Percentiles rank a stretch among this genome's conserved stretches.
Evolutionary conservation across 2,888 invertebrate species (phyloP).

Genomic region (Heliconius aoede): DNA sequence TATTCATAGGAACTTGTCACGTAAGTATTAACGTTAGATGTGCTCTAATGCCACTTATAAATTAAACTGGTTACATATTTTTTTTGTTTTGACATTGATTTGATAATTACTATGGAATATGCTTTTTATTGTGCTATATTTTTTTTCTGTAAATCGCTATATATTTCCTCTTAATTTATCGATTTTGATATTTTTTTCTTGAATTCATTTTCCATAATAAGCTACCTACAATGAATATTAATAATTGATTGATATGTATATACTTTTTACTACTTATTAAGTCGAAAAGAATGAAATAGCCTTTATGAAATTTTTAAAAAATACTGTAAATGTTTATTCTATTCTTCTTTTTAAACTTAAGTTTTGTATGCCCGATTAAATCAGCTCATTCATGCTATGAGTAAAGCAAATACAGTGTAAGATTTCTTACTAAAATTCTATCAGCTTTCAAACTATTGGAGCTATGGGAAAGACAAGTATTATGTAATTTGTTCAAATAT

Average conservation of each 20-base stretch:
- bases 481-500: slow-evolving; percentile 37
- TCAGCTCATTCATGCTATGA: not conserved
- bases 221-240: too few species aligned
- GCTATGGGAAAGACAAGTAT: slow-evolving; percentile 3
- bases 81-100: not conserved
- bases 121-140: too few species aligned
- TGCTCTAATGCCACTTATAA: slow-evolving; percentile 11
- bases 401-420: not conserved
- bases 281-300: too few species aligned
- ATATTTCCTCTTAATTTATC: too few species aligned
- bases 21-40: too few species aligned
- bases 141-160: too few species aligned
- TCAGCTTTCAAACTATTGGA: not conserved
- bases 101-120: too few species aligned
- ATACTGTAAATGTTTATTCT: not conserved
- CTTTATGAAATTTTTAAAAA: not conserved
- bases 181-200: too few species aligned
- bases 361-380: not conserved
- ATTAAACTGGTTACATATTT: not conserved
- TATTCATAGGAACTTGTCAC: not conserved
- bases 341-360: not conserved
- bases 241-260: too few species aligned
- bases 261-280: too few species aligned
- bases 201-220: too few species aligned
- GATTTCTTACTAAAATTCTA: not conserved